Evolutionary conservation across 2,797 vertebrate genomes (phyloP), one percentile per base, ranked within the genome.

Genomic region (Urosaurus nigricauda): DNA sequence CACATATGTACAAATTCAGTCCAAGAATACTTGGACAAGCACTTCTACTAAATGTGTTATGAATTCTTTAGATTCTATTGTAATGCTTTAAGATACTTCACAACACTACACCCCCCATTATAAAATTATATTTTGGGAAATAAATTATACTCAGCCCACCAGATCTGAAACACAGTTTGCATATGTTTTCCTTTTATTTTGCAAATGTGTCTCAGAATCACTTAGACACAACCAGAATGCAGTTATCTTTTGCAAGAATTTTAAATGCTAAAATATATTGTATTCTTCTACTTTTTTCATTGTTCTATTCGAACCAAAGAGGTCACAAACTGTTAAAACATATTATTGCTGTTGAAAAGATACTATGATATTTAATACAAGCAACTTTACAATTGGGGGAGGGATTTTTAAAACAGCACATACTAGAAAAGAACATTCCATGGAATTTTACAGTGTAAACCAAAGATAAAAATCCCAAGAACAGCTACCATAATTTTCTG

Each of bases 241-340:
- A 40, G 53, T 79, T 88, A 70, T 40, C 9, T 87, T 56, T 35
- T 37, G 17, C 51, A 60, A 29, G 53, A 47, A 12, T 86, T 51
- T 73, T 87, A 47, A 53, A 7, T 56, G 91, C 82, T 87, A 53
- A 65, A 17, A 26, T 13, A 85, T 1, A 35, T 56, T 80, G 32
- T 2, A 84, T 83, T 68, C 73, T 63, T 40, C 86, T 74, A 85
- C 78, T 84, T 85, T 81, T 87, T 87, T 88, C 84, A 32, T 85
- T 89, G 78, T 93, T 95, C 82, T 88, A 79, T 92, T 93, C 90
- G 60, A 24, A 88, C 96, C 97, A 96, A 96, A 97, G 96, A 97
- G 96, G 96, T 96, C 96, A 95, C 93, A 96, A 93, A 93, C 86
- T 92, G 90, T 95, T 96, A 95, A 96, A 96, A 73, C 94, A 94